Evolutionary conservation across 1,140 invertebrate genomes (phyloP).

Genomic region (Octopus sinensis): DNA sequence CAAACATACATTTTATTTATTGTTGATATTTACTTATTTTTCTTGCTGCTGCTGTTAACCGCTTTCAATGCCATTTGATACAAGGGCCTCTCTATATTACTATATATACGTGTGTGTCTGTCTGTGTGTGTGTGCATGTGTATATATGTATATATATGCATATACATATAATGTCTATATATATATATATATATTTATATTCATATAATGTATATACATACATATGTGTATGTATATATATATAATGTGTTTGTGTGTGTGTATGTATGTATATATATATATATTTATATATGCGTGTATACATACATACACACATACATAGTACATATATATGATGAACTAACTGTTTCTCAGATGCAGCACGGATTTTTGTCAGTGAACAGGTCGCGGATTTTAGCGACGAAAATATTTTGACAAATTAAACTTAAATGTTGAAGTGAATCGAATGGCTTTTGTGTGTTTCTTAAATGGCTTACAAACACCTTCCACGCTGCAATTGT

Average conservation of each 20-base stretch:
- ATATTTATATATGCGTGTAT: background rate
- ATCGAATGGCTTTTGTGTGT: no score
- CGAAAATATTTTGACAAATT: no score
- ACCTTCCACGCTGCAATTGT: no score
- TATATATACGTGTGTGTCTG: background rate
- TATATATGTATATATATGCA: background rate
- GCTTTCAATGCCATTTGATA: no score
- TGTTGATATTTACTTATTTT: no score
- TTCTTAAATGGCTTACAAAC: no score
- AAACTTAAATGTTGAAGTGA: no score
- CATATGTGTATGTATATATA: background rate
- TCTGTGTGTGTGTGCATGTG: background rate
- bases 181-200: background rate
- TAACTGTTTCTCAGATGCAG: no score
- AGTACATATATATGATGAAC: slow-evolving; percentile 1
- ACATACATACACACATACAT: background rate
- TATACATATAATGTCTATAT: background rate
- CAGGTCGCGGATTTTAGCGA: no score
- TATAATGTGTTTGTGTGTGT: background rate
- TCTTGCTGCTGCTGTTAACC: no score
- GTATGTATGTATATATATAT: background rate
- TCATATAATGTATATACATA: background rate
- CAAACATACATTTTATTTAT: no score
- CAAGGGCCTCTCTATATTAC: background rate
- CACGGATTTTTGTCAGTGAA: no score